phyloP scores from a whole-genome alignment of 2,797 vertebrate species.

The Pseudochirops corinnae region DNA sequence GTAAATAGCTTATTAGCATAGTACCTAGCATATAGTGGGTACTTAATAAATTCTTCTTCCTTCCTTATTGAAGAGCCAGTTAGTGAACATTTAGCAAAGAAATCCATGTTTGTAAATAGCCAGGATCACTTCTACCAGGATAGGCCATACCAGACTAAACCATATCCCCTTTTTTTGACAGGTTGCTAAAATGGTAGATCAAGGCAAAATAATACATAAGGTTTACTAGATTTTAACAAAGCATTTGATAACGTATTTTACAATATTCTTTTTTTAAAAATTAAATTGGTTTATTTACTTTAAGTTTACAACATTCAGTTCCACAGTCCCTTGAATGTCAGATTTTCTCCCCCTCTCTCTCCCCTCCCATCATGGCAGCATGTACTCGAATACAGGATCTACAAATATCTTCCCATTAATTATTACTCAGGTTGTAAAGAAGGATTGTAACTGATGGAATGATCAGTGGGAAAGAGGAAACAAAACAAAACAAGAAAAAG shows the following conservation, averaged over 20 bases:
- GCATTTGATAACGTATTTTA: background rate
- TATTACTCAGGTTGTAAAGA: too few relatives aligned
- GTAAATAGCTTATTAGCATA: conserved; percentile 4
- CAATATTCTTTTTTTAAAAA: background rate
- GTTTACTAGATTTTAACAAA: background rate
- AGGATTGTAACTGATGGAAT: too few relatives aligned
- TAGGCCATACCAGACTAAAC: background rate
- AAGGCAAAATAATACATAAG: background rate
- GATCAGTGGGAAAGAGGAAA: too few relatives aligned
- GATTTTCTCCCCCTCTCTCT: too few relatives aligned
- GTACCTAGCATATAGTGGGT: background rate
- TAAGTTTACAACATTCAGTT: too few relatives aligned
- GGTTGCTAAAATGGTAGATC: background rate
- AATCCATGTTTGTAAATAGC: background rate
- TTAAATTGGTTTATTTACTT: too few relatives aligned
- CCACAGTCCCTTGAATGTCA: too few relatives aligned
- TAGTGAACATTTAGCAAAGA: background rate
- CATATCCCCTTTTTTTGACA: background rate
- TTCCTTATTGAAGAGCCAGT: background rate
- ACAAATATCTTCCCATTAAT: too few relatives aligned
- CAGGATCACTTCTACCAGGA: background rate
- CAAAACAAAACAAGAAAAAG: too few relatives aligned
- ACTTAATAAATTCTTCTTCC: background rate
- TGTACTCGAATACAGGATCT: too few relatives aligned
- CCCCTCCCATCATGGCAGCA: too few relatives aligned